Evolutionary conservation across 2,113 vertebrate species (phyloP), one percentile per base, ranked within the genome.

Genomic region (Mobula hypostoma): DNA sequence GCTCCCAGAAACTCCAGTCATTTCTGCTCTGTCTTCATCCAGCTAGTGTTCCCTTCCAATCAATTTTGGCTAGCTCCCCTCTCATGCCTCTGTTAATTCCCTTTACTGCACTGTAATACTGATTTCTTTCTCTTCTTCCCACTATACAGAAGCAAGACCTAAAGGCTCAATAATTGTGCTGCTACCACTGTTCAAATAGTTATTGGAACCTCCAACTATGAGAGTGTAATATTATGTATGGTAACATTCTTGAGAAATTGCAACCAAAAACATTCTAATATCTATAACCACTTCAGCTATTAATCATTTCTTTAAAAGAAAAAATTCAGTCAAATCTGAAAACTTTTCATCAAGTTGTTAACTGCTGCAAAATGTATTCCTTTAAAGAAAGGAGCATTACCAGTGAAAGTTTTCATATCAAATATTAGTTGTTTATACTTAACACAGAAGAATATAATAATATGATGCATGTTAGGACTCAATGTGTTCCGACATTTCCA

Each of bases 361-460:
- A 19, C 85, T 88, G 85, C 58, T 66, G 29, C 27, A 88, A 66
- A 66, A 88, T 27, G 61, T 0, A 7, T 88, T 32, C 19, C n/a
- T 87, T n/a, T 87, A 5, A n/a, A 15, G 12, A 66, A 1, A 6
- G 63, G 63, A 88, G 63, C 85, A 88, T 32, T 66, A 19, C 61
- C 29, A 27, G 6, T 83, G 19, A 79, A 32, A 88, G 58, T 88
- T 88, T 88, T 88, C 61, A 88, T 32, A 88, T 63, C 85, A 88
- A 88, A 88, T n/a, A 88, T 63, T 32, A n/a, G 82, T 66, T 88
- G 85, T 88, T 66, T 88, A 88, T 66, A 88, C 66, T 32, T 66
- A 32, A 87, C 85, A 88, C 85, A 88, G 66, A n/a, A 17, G 85
- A 66, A 88, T 88, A 66, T 32, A 88, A 88, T 88, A 63, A 29